Evolutionary conservation across 2,888 invertebrate genomes (phyloP), one percentile per base, ranked within the genome.

Genomic region (Pseudanteris insignis): DNA sequence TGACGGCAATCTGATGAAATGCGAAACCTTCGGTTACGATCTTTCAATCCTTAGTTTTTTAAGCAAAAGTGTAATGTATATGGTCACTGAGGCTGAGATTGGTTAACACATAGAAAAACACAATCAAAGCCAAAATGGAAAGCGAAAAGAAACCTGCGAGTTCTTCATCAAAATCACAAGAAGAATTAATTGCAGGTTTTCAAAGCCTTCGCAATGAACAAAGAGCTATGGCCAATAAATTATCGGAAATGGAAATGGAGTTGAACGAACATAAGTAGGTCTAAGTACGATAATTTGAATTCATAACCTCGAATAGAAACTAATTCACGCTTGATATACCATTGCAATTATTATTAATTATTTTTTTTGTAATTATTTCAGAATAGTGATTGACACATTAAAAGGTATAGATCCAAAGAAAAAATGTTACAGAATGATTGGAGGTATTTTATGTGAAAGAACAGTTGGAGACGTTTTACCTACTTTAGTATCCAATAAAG

Each of bases 211-310:
- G 96, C 33, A 88, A 86, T 69, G 96, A 96, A 76, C 97, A 97
- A 81, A 85, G 94, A 72, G 86, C 87, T 70, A 82, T 95, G 70
- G 91, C 92, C 15, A 88, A 87, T 70, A 96, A 96, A 85, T 86
- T 96, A 61, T 89, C 92, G 1, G 96, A 97, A 82, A 83, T 97
- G 71, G 95, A 96, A 84, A 87, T 90, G 85, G 97, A 98, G 81
- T 85, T 93, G 62, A 95, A 93, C 79, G 97, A 98, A 82, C 96
- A 97, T 84, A 96, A 92, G 96, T 97, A 83, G 84, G 48, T 38
- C 2, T 14, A n/a, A 29, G 12, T 29, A 34, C 2, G 9, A 6
- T 11, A 3, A 32, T 47, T 34, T 25, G 2, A 28, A 30, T 25
- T 36, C 21, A 50, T 59, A 63, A 63, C 63, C 63, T 63, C 33